Percentiles rank a stretch among this genome's conserved stretches.
These are phyloP conservation scores for Mungos mungo DNA, from an alignment of 2,113 vertebrate species.

Conservation along the genomic window DNA sequence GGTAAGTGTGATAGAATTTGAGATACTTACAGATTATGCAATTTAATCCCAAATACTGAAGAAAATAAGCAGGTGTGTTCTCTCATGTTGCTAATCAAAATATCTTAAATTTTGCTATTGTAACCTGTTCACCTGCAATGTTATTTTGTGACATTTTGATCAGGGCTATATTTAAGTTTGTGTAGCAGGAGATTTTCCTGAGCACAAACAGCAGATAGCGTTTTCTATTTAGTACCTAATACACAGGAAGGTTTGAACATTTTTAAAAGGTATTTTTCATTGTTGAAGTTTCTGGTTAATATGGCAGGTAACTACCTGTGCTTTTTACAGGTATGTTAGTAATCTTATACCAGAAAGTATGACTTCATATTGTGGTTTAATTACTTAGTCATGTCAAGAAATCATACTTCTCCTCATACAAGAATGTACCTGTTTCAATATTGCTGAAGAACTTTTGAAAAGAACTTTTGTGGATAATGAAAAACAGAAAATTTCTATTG, in stretches of 20 bases:
- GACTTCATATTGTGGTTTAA: slow-evolving; percentile 29
- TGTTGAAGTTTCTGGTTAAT: slow-evolving; percentile 11
- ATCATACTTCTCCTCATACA: background rate
- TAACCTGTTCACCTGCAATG: background rate
- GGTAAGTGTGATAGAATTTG: background rate
- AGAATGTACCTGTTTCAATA: background rate
- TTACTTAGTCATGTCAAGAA: background rate
- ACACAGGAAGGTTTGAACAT: background rate
- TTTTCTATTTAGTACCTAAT: background rate
- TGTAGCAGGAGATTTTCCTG: background rate
- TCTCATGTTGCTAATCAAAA: background rate
- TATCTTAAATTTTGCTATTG: background rate
- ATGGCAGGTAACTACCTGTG: background rate
- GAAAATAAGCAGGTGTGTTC: background rate
- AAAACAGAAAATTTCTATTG: background rate
- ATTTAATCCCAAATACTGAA: background rate
- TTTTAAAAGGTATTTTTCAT: background rate
- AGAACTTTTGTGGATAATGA: background rate
- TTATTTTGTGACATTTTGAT: background rate
- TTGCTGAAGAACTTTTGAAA: background rate
- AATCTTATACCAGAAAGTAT: slow-evolving; percentile 14
- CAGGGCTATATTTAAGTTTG: background rate
- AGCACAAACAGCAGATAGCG: background rate
- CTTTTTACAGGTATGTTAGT: background rate
- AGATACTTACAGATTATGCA: background rate